Evolutionary conservation across 2,797 vertebrate species (phyloP).

Genomic region (Cuculus canorus): DNA sequence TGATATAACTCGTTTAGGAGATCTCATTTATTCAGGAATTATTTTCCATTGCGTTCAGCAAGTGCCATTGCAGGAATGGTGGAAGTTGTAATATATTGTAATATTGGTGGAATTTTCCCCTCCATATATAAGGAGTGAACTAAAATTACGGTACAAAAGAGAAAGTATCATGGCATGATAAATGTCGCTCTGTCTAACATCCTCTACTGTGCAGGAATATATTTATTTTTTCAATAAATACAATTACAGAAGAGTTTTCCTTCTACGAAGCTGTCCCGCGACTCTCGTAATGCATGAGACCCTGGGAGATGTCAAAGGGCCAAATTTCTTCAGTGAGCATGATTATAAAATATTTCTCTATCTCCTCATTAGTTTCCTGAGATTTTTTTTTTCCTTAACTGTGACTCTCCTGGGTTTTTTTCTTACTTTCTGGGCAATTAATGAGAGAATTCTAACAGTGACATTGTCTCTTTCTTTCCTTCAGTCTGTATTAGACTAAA

Average conservation of each 20-base stretch:
- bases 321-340: not conserved
- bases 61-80: not conserved
- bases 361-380: slow-evolving; percentile 37
- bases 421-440: slow-evolving; percentile 50
- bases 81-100: slow-evolving; percentile 40
- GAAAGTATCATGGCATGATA: slow-evolving; percentile 19
- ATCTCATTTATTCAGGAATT: slow-evolving; percentile 56
- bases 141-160: slow-evolving; percentile 42
- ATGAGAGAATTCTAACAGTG: slow-evolving; percentile 35
- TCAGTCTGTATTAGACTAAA: slow-evolving; percentile 27
- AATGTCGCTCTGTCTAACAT: slow-evolving; percentile 3
- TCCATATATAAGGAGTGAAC: not conserved
- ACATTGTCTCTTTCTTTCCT: slow-evolving; percentile 16
- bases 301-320: slow-evolving; percentile 15
- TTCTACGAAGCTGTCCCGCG: slow-evolving; percentile 9
- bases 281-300: not conserved
- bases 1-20: slow-evolving; percentile 49
- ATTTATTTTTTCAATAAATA: slow-evolving; percentile 63
- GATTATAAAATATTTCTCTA: slow-evolving; percentile 36
- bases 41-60: slow-evolving; percentile 25
- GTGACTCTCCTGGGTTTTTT: not conserved
- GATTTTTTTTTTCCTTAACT: not conserved
- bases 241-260: slow-evolving; percentile 39
- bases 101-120: slow-evolving; percentile 18
- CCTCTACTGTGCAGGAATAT: slow-evolving; percentile 10